Evolutionary conservation across 2,113 vertebrate genomes (phyloP), one percentile per base, ranked within the genome.

Genomic region (Capreolus pygargus): DNA sequence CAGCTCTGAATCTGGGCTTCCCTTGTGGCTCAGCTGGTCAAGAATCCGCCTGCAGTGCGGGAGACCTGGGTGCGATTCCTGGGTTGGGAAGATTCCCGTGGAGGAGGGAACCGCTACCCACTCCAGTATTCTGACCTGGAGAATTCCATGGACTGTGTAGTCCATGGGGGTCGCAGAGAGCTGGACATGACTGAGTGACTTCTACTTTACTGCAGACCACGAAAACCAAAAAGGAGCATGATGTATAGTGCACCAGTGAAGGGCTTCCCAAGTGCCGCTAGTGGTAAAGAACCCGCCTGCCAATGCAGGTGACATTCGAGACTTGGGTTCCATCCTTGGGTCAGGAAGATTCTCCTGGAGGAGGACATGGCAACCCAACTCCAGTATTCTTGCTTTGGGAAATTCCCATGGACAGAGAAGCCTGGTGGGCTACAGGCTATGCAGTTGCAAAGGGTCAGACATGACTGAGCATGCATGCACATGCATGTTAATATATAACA

Each of bases 271-370:
- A 17, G n/a, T 1, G 19, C 17, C 2, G 17, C 64, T 70, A 19
- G 9, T 11, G n/a, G 64, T 5, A 11, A 36, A 36, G 64, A 36
- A 19, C 9, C 9, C n/a, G 2, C 1, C 0, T 0, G 1, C n/a
- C 64, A 36, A 5, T 36, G 64, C 4, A 70, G 64, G 19, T 11
- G 64, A 36, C 9, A 11, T 70, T 70, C 1, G n/a, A 39, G 19
- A 70, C 67, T 39, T 0, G 1, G 67, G 67, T 70, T 23, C 2
- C 1, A 39, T 23, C 67, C 19, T 2, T 70, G n/a, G n/a, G 2
- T 6, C 67, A 39, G 67, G n/a, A 39, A 39, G 67, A 23, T 12
- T 70, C n/a, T 39, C 19, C n/a, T 39, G 67, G n/a, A 39, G 10
- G 19, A 39, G 19, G 19, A 23, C 52, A 17, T 19, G 52, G 52